These are phyloP conservation scores for Aleadryas rufinucha DNA, from an alignment of 2,113 vertebrate species.

Conservation along the genomic window DNA sequence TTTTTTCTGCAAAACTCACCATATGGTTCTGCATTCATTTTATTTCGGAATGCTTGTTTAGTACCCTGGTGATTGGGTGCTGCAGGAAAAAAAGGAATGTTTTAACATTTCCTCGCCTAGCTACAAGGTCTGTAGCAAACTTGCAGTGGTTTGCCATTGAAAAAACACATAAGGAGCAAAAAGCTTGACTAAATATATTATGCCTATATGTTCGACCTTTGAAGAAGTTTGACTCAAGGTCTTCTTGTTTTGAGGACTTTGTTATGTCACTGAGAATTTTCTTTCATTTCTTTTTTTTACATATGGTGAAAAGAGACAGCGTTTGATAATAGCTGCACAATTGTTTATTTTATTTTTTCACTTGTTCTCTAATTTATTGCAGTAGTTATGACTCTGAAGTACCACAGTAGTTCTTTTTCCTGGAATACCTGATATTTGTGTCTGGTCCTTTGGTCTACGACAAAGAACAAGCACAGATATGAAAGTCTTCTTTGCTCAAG, in stretches of 20 bases:
- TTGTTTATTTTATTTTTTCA: not conserved
- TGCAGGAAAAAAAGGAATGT: not conserved
- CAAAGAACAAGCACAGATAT: not conserved
- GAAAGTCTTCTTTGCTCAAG: not conserved
- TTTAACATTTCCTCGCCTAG: not conserved
- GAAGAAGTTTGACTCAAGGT: not conserved
- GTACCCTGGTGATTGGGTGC: not conserved
- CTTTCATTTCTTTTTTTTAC: not conserved
- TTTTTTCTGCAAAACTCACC: constrained; percentile 29
- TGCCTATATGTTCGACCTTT: not conserved
- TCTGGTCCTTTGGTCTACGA: not conserved
- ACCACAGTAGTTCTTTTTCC: not conserved
- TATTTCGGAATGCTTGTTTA: constrained; percentile 15
- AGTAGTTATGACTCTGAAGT: not conserved
- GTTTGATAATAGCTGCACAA: not conserved
- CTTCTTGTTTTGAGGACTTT: not conserved
- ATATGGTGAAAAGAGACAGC: not conserved
- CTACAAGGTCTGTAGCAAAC: not conserved
- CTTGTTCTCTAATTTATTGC: not conserved
- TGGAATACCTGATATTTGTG: not conserved
- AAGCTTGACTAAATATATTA: not conserved
- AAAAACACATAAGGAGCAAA: not conserved
- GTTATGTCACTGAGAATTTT: not conserved
- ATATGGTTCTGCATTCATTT: constrained; percentile 35
- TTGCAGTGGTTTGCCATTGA: not conserved